A percentile compares a stretch with the other conserved stretches of the same genome.
Evolutionary conservation across 1,140 invertebrate species (phyloP).

Genomic region (Phymorhynchus buccinoides): DNA sequence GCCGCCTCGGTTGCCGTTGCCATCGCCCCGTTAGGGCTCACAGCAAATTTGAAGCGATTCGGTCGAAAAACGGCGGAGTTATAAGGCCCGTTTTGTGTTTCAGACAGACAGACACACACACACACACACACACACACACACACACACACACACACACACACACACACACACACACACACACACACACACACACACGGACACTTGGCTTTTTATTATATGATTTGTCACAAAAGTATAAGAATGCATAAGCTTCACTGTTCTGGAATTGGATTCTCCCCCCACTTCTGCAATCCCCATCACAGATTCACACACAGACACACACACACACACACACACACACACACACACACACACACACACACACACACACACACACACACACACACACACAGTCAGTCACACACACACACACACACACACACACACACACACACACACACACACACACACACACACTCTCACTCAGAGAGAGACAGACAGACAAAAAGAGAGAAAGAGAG

Average conservation of each 20-base stretch:
- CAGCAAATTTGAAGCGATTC: too few relatives aligned
- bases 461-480: neutral
- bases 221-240: too few relatives aligned
- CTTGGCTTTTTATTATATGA: too few relatives aligned
- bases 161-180: neutral
- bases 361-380: neutral
- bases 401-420: too few relatives aligned
- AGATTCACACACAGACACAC: neutral
- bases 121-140: neutral
- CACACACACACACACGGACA: neutral
- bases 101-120: neutral
- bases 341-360: neutral
- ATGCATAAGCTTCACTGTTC: too few relatives aligned
- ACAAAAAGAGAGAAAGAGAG: too few relatives aligned
- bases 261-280: too few relatives aligned
- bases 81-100: too few relatives aligned
- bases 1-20: too few relatives aligned
- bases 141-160: conserved; percentile 10
- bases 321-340: neutral
- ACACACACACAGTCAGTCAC: neutral
- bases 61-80: too few relatives aligned
- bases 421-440: neutral
- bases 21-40: too few relatives aligned
- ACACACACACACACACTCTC: neutral
- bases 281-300: too few relatives aligned